These are phyloP conservation scores for Ahaetulla prasina DNA, from an alignment of 2,113 vertebrate species.

Conservation along the genomic window DNA sequence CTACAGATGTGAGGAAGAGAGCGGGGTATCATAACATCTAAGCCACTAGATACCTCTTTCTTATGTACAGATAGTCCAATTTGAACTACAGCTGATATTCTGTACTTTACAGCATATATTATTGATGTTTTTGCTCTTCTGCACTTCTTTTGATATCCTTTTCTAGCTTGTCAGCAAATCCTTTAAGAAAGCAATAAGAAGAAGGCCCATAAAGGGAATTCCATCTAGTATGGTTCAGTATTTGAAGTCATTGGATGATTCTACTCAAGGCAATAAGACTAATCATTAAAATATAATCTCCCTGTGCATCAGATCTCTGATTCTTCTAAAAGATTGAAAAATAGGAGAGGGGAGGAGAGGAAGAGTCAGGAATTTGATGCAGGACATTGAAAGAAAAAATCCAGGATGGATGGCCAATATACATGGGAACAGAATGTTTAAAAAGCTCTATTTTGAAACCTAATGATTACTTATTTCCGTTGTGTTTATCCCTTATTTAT, in stretches of 20 bases:
- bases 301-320: not conserved
- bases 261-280: not conserved
- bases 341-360: not conserved
- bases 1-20: fast-evolving
- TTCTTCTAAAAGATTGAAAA: not conserved
- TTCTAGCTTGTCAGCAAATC: not conserved
- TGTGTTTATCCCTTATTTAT: not conserved
- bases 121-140: not conserved
- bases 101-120: not conserved
- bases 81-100: not conserved
- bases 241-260: not conserved
- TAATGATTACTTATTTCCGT: not conserved
- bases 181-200: not conserved
- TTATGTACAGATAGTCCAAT: not conserved
- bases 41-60: not conserved
- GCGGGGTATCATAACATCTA: not conserved
- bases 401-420: not conserved
- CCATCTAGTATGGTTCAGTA: not conserved
- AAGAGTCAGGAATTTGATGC: not conserved
- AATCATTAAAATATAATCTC: not conserved
- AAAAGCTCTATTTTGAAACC: not conserved
- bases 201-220: not conserved
- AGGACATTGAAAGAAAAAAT: not conserved
- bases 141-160: not conserved
- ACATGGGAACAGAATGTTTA: not conserved